A percentile compares a stretch with the other conserved stretches of the same genome.
Evolutionary conservation across 2,797 vertebrate species (phyloP).

Genomic region (Sebastes oblongus): DNA sequence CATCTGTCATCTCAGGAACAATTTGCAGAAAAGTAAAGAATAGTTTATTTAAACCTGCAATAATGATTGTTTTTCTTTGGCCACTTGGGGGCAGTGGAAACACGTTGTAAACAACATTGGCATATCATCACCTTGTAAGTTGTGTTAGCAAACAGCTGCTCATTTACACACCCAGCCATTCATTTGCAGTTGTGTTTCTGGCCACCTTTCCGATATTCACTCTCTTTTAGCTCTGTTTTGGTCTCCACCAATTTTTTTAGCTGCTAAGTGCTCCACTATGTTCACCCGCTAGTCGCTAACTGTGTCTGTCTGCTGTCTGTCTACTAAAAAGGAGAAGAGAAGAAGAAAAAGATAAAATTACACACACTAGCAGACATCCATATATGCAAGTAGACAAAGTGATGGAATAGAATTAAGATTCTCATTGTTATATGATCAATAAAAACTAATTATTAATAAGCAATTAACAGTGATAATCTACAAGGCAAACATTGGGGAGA

Average conservation of each 20-base stretch:
- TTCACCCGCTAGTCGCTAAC: too few species aligned
- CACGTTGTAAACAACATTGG: background rate
- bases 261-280: background rate
- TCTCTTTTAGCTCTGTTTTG: background rate
- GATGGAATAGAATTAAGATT: too few species aligned
- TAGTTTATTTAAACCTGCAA: background rate
- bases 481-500: too few species aligned
- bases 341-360: too few species aligned
- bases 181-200: background rate
- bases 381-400: too few species aligned
- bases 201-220: background rate
- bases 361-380: too few species aligned
- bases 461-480: too few species aligned
- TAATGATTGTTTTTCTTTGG: too few species aligned
- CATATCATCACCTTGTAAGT: background rate
- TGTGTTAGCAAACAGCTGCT: background rate
- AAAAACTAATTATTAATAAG: too few species aligned
- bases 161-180: background rate
- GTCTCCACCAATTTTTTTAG: background rate
- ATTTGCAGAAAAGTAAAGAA: background rate
- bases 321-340: too few species aligned
- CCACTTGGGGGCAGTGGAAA: background rate
- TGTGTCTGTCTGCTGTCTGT: background rate
- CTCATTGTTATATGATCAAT: too few species aligned
- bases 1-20: background rate